These are phyloP conservation scores for Eulacestoma nigropectus DNA, from an alignment of 2,113 vertebrate genomes.

Conservation along the genomic window DNA sequence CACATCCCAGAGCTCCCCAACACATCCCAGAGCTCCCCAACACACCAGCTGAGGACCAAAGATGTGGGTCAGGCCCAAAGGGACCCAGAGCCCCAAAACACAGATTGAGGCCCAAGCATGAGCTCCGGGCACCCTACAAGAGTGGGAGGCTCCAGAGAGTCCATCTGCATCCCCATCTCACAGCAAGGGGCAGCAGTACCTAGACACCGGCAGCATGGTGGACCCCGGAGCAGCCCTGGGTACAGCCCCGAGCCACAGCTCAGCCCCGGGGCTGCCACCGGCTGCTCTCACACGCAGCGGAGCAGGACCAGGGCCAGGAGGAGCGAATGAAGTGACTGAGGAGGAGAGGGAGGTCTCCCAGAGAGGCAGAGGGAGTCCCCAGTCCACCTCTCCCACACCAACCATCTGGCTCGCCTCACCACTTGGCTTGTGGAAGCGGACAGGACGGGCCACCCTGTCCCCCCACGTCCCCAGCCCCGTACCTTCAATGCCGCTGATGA, in stretches of 20 bases:
- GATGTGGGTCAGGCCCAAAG: background rate
- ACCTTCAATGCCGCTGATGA: constrained; percentile 68
- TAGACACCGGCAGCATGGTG: rapidly evolving
- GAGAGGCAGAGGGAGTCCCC: background rate
- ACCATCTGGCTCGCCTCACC: rapidly evolving
- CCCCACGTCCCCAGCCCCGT: background rate
- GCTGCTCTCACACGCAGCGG: background rate
- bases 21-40: background rate
- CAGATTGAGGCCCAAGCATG: background rate
- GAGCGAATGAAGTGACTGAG: background rate
- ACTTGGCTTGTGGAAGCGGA: background rate
- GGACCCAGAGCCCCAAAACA: background rate
- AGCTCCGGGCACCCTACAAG: background rate
- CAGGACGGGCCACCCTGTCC: background rate
- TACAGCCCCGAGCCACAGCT: background rate
- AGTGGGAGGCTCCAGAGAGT: background rate
- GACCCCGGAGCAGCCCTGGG: background rate
- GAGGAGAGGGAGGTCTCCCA: background rate
- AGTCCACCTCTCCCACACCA: background rate
- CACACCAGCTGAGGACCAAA: background rate
- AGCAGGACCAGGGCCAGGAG: background rate
- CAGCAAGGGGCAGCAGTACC: background rate
- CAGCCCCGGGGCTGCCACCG: rapidly evolving
- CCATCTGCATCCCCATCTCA: rapidly evolving
- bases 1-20: background rate